phyloP scores from a whole-genome alignment of 2,888 invertebrate species.

The Andrena minutula region DNA sequence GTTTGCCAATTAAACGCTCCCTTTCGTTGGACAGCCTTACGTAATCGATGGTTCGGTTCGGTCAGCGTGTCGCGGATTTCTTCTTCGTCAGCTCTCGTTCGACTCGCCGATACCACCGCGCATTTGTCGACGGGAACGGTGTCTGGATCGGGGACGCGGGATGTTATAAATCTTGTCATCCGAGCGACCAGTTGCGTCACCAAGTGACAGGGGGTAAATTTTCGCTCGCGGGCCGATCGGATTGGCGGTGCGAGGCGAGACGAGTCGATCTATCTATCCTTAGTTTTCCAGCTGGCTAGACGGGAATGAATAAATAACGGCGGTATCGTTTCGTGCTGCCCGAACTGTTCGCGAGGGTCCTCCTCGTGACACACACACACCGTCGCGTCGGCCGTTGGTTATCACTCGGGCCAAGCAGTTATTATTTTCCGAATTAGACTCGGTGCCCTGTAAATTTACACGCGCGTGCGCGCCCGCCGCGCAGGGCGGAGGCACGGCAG shows the following conservation, averaged over 20 bases:
- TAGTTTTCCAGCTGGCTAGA: constrained; percentile 3
- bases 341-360: background rate
- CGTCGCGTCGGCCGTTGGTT: background rate
- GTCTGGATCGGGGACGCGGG: background rate
- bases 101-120: background rate
- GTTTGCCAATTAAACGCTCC: constrained; percentile 16
- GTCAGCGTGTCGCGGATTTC: background rate
- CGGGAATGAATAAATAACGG: background rate
- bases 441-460: constrained; percentile 40
- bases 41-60: constrained; percentile 16
- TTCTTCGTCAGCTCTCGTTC: background rate
- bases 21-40: constrained; percentile 22
- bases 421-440: constrained; percentile 56
- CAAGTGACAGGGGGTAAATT: background rate
- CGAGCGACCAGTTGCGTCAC: constrained; percentile 5
- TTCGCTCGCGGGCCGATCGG: background rate
- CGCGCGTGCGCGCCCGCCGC: background rate
- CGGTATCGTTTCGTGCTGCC: background rate
- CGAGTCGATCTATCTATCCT: constrained; percentile 1
- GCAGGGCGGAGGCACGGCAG: constrained; percentile 32
- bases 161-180: constrained; percentile 3
- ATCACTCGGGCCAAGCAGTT: constrained; percentile 17
- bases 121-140: background rate
- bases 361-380: background rate
- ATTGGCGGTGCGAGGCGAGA: background rate